phyloP scores from a whole-genome alignment of 1,140 invertebrate species.

The Micrasema longulum region DNA sequence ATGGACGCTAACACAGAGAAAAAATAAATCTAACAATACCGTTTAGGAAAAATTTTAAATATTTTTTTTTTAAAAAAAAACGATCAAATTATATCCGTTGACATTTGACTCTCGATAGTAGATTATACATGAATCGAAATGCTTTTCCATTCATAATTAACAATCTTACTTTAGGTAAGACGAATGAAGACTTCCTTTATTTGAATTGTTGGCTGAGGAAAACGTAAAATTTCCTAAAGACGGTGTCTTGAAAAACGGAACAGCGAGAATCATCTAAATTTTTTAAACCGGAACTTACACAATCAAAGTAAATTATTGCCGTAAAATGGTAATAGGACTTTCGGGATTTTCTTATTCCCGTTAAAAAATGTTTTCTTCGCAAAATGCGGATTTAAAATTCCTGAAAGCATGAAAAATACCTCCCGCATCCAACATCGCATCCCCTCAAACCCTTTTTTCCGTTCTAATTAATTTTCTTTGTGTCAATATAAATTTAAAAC shows the following conservation, averaged over 20 bases:
- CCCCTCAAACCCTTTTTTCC: too few species aligned
- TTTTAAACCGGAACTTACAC: constrained; percentile 15
- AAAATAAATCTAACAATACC: too few species aligned
- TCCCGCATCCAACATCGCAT: too few species aligned
- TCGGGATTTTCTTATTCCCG: constrained; percentile 7
- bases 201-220: constrained; percentile 4
- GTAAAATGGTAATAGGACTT: constrained; percentile 28
- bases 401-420: too few species aligned
- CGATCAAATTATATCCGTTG: too few species aligned
- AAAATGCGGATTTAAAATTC: background rate
- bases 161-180: background rate
- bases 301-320: constrained; percentile 26
- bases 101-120: too few species aligned
- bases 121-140: too few species aligned
- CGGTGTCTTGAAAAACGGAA: constrained; percentile 10
- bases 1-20: too few species aligned
- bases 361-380: constrained; percentile 7
- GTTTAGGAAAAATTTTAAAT: too few species aligned
- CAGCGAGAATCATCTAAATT: constrained; percentile 20
- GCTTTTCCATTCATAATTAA: constrained; percentile 7
- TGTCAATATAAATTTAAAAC: too few species aligned
- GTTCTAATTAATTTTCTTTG: too few species aligned
- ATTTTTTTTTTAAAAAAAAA: too few species aligned
- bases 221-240: constrained; percentile 1
- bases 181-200: constrained; percentile 1